A percentile compares a stretch with the other conserved stretches of the same genome.
Conservation (phyloP, 2,113 vertebrate species). For the Notechis scutatus region DNA sequence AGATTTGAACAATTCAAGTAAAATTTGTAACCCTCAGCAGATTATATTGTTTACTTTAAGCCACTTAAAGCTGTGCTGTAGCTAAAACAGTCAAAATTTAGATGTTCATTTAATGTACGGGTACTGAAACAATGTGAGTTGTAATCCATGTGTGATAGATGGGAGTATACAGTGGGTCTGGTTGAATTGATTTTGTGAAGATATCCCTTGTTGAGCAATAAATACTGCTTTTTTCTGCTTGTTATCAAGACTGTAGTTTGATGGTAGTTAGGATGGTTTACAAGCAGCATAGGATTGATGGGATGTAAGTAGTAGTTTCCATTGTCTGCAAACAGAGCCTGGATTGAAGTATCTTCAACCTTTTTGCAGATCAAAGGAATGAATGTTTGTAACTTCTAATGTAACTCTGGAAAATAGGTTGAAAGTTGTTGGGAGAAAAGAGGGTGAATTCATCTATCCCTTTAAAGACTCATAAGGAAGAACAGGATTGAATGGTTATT, state of each 20-base stretch:
- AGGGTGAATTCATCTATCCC: background rate
- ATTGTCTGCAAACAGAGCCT: background rate
- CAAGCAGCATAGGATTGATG: background rate
- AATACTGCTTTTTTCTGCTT: background rate
- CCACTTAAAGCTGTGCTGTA: background rate
- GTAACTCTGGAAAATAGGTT: background rate
- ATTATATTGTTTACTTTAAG: constrained; percentile 4
- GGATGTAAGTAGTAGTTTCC: background rate
- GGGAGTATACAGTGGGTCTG: background rate
- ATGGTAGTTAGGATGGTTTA: background rate
- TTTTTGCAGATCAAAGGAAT: background rate
- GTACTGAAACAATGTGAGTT: background rate
- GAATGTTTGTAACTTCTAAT: background rate
- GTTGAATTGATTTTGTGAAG: background rate
- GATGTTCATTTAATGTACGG: background rate
- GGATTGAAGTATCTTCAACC: background rate
- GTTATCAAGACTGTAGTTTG: background rate
- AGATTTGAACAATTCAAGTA: background rate
- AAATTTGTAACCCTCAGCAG: background rate
- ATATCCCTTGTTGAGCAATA: background rate
- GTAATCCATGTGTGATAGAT: constrained; percentile 1
- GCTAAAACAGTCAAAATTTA: background rate
- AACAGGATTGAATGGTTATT: background rate
- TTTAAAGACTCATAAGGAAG: background rate
- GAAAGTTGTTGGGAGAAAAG: background rate